Base-by-base conservation (phyloP, 2,888 invertebrate genomes). In the Exocentrus adspersus region DNA sequence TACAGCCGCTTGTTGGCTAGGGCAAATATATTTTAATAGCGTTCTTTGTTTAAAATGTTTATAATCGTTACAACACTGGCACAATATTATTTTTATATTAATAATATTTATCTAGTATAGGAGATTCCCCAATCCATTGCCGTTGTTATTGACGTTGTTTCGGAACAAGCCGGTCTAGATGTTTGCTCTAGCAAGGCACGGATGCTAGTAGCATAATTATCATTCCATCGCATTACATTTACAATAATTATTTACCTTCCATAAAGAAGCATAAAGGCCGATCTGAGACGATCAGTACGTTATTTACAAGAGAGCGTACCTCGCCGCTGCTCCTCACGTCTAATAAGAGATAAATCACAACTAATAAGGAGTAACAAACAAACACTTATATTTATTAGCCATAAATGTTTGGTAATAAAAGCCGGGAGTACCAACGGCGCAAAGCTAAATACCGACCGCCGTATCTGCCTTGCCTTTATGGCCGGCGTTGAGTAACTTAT, bases 351-450 rank as follows among this genome's bases (percentile, higher is more conserved):
- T 75, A 77, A 77, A 76, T 76, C 76, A 76, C 70, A 62, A 69
- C 71, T 70, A 75, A 75, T 75, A 76, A 77, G 70, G 75, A 74
- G 72, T 75, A 73, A 74, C 76, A 75, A 77, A 75, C 77, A 75
- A 72, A 75, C 74, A 71, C 67, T 75, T 70, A 74, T 75, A 75
- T 76, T 76, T 77, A 77, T 75, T 72, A 69, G 70, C 70, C 75
- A 71, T 77, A 77, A 77, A 76, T 69, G 73, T 75, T 75, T 69
- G 72, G 75, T 70, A 74, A 75, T 77, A 74, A 77, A 76, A 74
- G 64, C 58, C 64, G 45, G 58, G 62, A 60, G 42, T 56, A 64
- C 60, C 62, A 60, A 62, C 58, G 53, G 60, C 57, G 51, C 53
- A 63, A 58, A 65, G 61, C 64, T 64, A 57, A 65, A 62, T 53